Percentiles rank a stretch among this genome's conserved stretches.
These are phyloP conservation scores for Vidua macroura DNA, from an alignment of 2,113 vertebrate genomes.

Conservation along the genomic window DNA sequence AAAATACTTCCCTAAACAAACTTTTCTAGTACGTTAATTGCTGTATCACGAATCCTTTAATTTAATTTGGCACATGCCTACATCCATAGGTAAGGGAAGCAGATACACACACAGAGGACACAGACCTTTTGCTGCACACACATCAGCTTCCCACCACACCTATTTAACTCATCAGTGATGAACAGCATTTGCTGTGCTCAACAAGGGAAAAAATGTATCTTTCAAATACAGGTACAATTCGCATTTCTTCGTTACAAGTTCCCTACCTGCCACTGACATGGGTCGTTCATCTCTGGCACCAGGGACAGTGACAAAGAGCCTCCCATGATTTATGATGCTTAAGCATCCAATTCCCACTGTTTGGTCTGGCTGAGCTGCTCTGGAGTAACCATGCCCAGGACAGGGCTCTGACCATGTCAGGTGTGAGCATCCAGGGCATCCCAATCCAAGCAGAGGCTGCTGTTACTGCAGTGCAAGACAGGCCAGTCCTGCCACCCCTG, in stretches of 20 bases:
- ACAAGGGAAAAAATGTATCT: neutral
- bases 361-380: neutral
- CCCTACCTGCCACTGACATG: neutral
- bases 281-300: neutral
- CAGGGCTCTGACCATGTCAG: accelerated
- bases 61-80: neutral
- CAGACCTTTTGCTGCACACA: neutral
- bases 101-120: neutral
- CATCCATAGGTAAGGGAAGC: neutral
- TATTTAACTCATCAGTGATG: neutral
- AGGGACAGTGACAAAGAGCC: neutral
- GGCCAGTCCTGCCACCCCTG: neutral
- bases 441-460: accelerated
- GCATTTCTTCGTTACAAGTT: neutral
- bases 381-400: neutral
- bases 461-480: neutral
- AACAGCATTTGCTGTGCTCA: neutral
- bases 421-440: neutral
- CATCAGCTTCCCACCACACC: neutral
- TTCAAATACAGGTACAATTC: neutral
- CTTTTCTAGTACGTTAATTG: neutral
- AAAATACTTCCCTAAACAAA: slow-evolving; percentile 24
- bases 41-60: neutral
- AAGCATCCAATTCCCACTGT: accelerated
- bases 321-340: neutral